Evolutionary conservation across 1,140 invertebrate genomes (phyloP).

Genomic region (Apis laboriosa): DNA sequence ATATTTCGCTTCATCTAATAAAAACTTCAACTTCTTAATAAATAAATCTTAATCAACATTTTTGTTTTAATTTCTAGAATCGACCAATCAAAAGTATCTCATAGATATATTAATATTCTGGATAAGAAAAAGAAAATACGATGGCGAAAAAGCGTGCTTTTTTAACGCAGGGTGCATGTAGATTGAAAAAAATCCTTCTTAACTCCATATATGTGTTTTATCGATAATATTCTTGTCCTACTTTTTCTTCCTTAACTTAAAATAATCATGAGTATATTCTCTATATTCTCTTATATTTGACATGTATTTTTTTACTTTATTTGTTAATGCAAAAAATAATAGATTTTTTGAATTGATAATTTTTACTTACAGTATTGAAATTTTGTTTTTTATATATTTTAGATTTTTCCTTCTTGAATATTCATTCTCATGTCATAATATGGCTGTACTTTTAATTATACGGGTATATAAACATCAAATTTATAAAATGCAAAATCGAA

Average conservation of each 20-base stretch:
- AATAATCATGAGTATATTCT: neutral
- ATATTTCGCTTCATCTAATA: no score
- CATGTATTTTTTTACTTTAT: neutral
- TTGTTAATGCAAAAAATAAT: neutral
- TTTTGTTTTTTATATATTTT: neutral
- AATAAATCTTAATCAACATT: no score
- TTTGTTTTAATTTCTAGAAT: no score
- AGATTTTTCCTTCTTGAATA: neutral
- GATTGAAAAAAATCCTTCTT: conserved; percentile 23
- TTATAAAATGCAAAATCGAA: neutral
- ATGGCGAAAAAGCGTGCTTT: conserved; percentile 32
- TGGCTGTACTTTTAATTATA: conserved; percentile 30
- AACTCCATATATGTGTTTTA: conserved; percentile 24
- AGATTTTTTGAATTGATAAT: neutral
- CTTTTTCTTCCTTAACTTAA: neutral
- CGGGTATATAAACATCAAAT: conserved; percentile 27
- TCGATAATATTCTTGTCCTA: neutral
- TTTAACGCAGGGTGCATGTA: conserved; percentile 47
- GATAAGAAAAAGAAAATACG: neutral
- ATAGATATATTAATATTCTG: no score
- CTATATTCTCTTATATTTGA: neutral
- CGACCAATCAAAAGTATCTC: no score
- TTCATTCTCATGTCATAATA: neutral
- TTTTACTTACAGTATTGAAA: neutral
- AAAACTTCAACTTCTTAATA: no score